Percentiles rank a stretch among this genome's conserved stretches.
Conservation (phyloP, 2,797 vertebrate genomes). For the Argentina silus region DNA sequence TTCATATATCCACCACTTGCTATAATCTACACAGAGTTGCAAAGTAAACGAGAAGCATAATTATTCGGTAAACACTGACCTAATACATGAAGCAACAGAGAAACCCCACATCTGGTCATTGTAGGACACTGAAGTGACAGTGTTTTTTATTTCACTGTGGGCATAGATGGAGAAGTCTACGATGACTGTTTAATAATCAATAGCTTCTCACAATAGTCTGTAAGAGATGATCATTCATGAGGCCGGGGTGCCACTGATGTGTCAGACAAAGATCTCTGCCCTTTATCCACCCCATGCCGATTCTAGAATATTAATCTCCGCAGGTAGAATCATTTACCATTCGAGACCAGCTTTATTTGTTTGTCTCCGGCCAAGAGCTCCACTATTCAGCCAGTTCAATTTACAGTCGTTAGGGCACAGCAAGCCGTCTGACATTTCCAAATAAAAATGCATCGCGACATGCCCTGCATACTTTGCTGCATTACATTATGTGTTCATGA, state of each 20-base stretch:
- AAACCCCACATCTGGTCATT: neutral
- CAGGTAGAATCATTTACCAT: slow-evolving; percentile 13
- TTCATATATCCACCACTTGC: neutral
- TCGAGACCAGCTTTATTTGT: slow-evolving; percentile 25
- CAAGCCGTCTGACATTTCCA: neutral
- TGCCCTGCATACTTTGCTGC: slow-evolving; percentile 20
- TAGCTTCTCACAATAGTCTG: too few species aligned
- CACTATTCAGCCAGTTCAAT: slow-evolving; percentile 26
- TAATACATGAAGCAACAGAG: neutral
- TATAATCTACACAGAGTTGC: neutral
- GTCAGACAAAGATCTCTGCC: neutral
- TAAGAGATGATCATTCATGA: neutral
- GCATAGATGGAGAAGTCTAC: too few species aligned
- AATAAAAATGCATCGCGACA: neutral
- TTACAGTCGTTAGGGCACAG: neutral
- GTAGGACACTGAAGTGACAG: too few species aligned
- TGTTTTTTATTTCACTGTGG: too few species aligned
- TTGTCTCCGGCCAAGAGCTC: slow-evolving; percentile 38
- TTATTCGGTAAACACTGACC: neutral
- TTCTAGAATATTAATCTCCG: slow-evolving; percentile 44
- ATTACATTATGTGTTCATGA: slow-evolving; percentile 11
- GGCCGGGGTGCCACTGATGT: neutral
- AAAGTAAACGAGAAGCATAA: neutral
- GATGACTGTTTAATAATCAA: too few species aligned
- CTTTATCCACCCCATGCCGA: slow-evolving; percentile 20